phyloP scores from a whole-genome alignment of 2,888 invertebrate species.

The Thera britannica region DNA sequence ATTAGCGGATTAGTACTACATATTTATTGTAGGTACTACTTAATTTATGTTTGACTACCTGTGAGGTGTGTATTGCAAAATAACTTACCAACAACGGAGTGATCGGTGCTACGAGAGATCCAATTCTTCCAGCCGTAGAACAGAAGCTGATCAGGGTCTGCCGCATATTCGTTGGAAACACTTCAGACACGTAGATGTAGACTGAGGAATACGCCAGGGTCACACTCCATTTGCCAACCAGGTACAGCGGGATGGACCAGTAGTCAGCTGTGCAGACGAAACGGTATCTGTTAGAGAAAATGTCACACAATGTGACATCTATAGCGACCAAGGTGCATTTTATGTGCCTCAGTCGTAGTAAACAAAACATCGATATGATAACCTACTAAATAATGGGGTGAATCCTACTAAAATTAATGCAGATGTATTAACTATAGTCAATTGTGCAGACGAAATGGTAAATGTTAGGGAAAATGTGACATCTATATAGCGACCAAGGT shows the following conservation, averaged over 20 bases:
- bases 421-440: slow-evolving; percentile 50
- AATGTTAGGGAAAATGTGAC: slow-evolving; percentile 39
- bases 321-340: neutral
- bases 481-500: slow-evolving; percentile 3
- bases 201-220: slow-evolving; percentile 87
- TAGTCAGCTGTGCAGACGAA: slow-evolving; percentile 68
- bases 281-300: slow-evolving; percentile 41
- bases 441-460: slow-evolving; percentile 57
- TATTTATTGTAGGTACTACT: no score
- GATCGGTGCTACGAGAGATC: slow-evolving; percentile 87
- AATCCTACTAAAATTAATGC: no score
- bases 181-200: slow-evolving; percentile 88
- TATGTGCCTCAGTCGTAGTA: no score
- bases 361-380: no score
- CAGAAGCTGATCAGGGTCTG: slow-evolving; percentile 88
- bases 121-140: slow-evolving; percentile 88
- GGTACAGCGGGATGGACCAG: slow-evolving; percentile 84
- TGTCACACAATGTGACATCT: slow-evolving; percentile 32
- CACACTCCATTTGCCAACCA: slow-evolving; percentile 87
- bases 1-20: no score
- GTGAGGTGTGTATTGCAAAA: neutral
- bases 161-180: slow-evolving; percentile 88
- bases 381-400: no score
- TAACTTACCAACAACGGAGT: slow-evolving; percentile 86
- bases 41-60: no score